phyloP scores from a whole-genome alignment of 2,888 invertebrate species.

The Tinea pellionella region DNA sequence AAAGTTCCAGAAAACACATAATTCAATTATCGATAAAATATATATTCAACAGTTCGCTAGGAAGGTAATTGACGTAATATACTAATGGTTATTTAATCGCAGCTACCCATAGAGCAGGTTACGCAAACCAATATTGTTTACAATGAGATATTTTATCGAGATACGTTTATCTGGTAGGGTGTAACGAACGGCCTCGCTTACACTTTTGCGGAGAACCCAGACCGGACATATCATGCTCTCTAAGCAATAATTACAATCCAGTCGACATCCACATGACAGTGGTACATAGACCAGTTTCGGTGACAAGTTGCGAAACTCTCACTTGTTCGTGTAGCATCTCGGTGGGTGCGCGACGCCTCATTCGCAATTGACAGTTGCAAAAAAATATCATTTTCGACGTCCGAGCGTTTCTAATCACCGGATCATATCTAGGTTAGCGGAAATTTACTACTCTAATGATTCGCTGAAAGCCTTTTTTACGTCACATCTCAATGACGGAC shows the following conservation, averaged over 20 bases:
- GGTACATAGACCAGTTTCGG: slow-evolving; percentile 58
- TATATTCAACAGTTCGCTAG: not conserved
- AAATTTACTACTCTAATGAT: slow-evolving; percentile 49
- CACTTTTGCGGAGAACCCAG: slow-evolving; percentile 42
- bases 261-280: not conserved
- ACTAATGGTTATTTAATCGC: not conserved
- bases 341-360: slow-evolving; percentile 19
- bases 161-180: slow-evolving; percentile 22
- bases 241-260: slow-evolving; percentile 8
- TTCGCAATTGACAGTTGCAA: slow-evolving; percentile 51
- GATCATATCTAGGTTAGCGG: slow-evolving; percentile 63
- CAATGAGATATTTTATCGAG: not conserved
- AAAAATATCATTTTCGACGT: slow-evolving; percentile 58
- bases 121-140: not conserved
- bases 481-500: slow-evolving; percentile 43
- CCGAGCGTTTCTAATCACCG: slow-evolving; percentile 58
- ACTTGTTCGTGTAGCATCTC: slow-evolving; percentile 58
- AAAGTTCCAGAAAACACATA: not conserved
- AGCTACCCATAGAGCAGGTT: not conserved
- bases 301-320: slow-evolving; percentile 64
- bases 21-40: not conserved
- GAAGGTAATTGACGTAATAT: not conserved
- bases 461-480: slow-evolving; percentile 62
- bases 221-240: slow-evolving; percentile 53
- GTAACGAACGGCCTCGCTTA: slow-evolving; percentile 50